Evolutionary conservation across 2,888 invertebrate genomes (phyloP).

Genomic region (Cotesia congregata): DNA sequence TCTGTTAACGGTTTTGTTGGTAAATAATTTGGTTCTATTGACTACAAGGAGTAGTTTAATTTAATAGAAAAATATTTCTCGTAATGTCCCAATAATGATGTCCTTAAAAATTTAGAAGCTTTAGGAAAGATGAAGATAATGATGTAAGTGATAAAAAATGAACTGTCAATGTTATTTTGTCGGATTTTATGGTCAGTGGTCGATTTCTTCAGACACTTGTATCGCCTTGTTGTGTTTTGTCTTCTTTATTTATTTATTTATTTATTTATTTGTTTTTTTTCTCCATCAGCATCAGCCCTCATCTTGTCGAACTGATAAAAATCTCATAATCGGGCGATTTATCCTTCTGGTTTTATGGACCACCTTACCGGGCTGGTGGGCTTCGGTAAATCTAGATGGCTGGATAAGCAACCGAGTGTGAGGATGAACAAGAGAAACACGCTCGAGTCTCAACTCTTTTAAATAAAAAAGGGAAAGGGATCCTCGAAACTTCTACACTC

Average conservation of each 20-base stretch:
- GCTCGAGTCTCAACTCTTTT: neutral
- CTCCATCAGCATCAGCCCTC: slow-evolving; percentile 4
- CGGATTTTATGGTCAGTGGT: neutral
- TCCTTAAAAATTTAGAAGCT: neutral
- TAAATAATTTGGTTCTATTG: too few species aligned
- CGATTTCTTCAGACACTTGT: slow-evolving; percentile 33
- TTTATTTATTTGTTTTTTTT: slow-evolving; percentile 37
- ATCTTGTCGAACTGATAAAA: neutral
- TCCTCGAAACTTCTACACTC: too few species aligned
- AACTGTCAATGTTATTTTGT: neutral
- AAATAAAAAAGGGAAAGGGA: neutral
- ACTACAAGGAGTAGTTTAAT: too few species aligned
- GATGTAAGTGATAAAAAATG: neutral
- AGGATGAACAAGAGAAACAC: slow-evolving; percentile 37
- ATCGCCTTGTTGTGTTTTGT: slow-evolving; percentile 19
- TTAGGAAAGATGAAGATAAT: neutral
- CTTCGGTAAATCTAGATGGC: slow-evolving; percentile 48
- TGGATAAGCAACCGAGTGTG: slow-evolving; percentile 44
- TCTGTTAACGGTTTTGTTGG: too few species aligned
- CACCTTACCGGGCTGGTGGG: slow-evolving; percentile 17
- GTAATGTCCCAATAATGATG: too few species aligned
- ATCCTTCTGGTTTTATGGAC: slow-evolving; percentile 25
- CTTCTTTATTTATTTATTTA: slow-evolving; percentile 23
- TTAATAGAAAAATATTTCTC: too few species aligned
- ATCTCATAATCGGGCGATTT: slow-evolving; percentile 43